Percentiles rank a stretch among this genome's conserved stretches.
phyloP scores from a whole-genome alignment of 53 echinoderm and acorn worm genomes.

The Astropecten irregularis region DNA sequence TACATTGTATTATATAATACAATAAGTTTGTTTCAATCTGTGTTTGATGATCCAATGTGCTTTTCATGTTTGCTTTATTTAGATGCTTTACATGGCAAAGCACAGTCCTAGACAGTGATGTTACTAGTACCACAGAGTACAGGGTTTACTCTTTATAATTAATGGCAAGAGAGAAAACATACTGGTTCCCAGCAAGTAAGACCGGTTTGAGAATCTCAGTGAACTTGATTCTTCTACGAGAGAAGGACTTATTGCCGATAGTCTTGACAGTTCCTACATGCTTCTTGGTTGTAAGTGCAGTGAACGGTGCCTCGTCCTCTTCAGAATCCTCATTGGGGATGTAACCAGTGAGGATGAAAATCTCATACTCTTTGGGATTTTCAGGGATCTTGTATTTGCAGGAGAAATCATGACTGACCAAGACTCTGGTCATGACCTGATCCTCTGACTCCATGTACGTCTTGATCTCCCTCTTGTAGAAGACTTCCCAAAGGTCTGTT shows the following conservation, averaged over 20 bases:
- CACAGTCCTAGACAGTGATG: no score
- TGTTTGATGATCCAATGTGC: no score
- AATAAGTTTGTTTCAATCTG: no score
- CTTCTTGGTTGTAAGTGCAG: constrained; percentile 5
- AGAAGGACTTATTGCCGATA: neutral
- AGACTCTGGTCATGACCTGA: constrained; percentile 20
- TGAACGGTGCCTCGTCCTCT: neutral
- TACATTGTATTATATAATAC: no score
- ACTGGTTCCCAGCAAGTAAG: constrained; percentile 16
- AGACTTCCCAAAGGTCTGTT: neutral
- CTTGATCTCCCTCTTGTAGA: constrained; percentile 33
- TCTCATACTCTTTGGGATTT: neutral
- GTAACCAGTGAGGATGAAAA: constrained; percentile 33
- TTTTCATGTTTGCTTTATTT: no score
- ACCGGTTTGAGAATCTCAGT: constrained; percentile 42
- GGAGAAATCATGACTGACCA: constrained; percentile 18
- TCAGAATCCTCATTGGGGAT: neutral
- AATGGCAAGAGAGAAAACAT: constrained; percentile 14
- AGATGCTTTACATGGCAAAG: no score
- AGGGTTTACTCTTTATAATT: neutral
- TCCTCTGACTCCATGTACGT: constrained; percentile 20
- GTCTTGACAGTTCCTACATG: constrained; percentile 31
- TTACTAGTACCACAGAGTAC: no score
- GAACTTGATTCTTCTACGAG: constrained; percentile 24
- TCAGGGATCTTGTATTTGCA: constrained; percentile 25